These are phyloP conservation scores for Aptenodytes forsteri DNA, from an alignment of 2,113 vertebrate genomes.

Conservation along the genomic window DNA sequence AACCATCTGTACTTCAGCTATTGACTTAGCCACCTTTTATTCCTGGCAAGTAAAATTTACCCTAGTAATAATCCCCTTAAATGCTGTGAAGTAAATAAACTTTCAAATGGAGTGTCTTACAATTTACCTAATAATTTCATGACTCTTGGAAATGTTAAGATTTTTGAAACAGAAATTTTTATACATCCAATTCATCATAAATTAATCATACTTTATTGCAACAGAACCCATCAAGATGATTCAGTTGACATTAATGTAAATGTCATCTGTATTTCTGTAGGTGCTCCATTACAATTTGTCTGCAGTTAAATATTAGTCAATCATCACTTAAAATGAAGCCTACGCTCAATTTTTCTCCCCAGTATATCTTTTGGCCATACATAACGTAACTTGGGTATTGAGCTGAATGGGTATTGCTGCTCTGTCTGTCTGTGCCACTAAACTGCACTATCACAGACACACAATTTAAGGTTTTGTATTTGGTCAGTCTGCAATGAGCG, in stretches of 20 bases:
- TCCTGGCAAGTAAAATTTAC: not conserved
- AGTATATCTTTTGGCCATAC: not conserved
- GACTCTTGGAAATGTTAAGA: not conserved
- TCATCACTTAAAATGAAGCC: not conserved
- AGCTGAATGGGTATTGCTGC: not conserved
- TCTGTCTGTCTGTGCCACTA: not conserved
- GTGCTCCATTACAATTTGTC: not conserved
- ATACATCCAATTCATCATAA: not conserved
- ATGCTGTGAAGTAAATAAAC: not conserved
- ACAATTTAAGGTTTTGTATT: not conserved
- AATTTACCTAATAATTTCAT: not conserved
- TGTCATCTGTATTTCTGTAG: not conserved
- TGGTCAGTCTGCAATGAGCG: not conserved
- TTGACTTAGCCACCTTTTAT: not conserved
- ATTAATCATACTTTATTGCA: not conserved
- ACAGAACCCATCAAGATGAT: not conserved
- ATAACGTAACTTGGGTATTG: not conserved
- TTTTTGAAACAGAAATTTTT: not conserved
- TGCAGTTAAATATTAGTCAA: not conserved
- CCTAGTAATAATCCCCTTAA: not conserved
- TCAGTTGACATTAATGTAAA: slow-evolving; percentile 1
- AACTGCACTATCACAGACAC: not conserved
- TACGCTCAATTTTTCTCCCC: not conserved
- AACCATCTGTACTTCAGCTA: not conserved
- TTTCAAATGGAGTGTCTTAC: not conserved